These are phyloP conservation scores for Chloroclystis v-ata DNA, from an alignment of 2,888 invertebrate species.

Conservation along the genomic window DNA sequence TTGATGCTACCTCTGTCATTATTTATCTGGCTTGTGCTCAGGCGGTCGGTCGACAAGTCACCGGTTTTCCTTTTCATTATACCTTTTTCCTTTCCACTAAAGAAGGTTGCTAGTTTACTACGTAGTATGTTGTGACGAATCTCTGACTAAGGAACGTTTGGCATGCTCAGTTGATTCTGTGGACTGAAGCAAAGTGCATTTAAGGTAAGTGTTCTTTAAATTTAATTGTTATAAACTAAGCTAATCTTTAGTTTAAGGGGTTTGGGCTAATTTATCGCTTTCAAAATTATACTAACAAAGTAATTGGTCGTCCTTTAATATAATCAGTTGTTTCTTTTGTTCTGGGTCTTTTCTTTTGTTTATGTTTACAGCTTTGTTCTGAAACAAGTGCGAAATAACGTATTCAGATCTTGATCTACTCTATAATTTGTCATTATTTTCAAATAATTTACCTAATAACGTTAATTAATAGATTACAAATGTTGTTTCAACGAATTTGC, in stretches of 20 bases:
- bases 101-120: neutral
- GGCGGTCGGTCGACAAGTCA: slow-evolving; percentile 40
- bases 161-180: neutral
- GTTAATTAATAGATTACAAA: too few relatives aligned
- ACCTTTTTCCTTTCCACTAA: neutral
- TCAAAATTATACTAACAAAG: slow-evolving; percentile 29
- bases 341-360: neutral
- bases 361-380: neutral
- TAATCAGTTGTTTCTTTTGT: neutral
- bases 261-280: too few relatives aligned
- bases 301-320: slow-evolving; percentile 41
- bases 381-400: too few relatives aligned
- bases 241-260: neutral
- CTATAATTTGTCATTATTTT: too few relatives aligned
- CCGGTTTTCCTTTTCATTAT: slow-evolving; percentile 33
- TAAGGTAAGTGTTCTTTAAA: neutral
- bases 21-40: slow-evolving; percentile 35
- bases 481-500: too few relatives aligned
- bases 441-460: too few relatives aligned
- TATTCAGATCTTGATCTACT: too few relatives aligned
- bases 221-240: neutral
- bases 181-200: neutral
- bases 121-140: slow-evolving; percentile 37
- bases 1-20: slow-evolving; percentile 11
- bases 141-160: slow-evolving; percentile 14